Percentiles rank a stretch among this genome's conserved stretches.
These are phyloP conservation scores for Cenopis cana DNA, from an alignment of 2,888 invertebrate species.

Conservation along the genomic window DNA sequence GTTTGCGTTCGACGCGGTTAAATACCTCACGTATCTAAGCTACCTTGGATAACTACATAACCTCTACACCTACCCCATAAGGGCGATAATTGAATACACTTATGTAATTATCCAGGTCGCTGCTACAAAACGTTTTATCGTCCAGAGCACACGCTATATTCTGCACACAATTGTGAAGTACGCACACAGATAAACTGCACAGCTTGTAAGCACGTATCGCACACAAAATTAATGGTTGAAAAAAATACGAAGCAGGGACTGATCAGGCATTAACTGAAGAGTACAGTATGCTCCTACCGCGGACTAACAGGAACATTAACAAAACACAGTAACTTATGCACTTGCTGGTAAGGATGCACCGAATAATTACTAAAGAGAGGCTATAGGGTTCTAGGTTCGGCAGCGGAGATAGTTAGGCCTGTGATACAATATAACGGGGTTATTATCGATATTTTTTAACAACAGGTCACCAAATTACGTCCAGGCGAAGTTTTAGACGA, in stretches of 20 bases:
- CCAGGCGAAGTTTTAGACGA: constrained; percentile 97
- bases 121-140: constrained; percentile 66
- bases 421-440: constrained; percentile 59
- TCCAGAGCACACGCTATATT: constrained; percentile 75
- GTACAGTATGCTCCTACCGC: constrained; percentile 55
- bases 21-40: constrained; percentile 60
- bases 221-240: constrained; percentile 72
- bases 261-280: constrained; percentile 57
- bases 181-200: constrained; percentile 81
- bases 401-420: constrained; percentile 79
- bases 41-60: constrained; percentile 74
- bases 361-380: constrained; percentile 59
- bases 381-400: constrained; percentile 75
- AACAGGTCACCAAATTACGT: constrained; percentile 94
- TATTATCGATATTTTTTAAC: constrained; percentile 81
- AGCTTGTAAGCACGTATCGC: constrained; percentile 82
- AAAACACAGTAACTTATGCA: constrained; percentile 79
- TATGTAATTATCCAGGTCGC: constrained; percentile 72
- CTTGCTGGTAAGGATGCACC: constrained; percentile 75
- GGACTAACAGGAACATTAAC: constrained; percentile 71
- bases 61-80: constrained; percentile 30
- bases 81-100: constrained; percentile 9
- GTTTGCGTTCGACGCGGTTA: constrained; percentile 78
- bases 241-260: constrained; percentile 54
- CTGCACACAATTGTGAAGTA: constrained; percentile 80